Percentiles rank a stretch among this genome's conserved stretches.
Conservation (phyloP, 2,888 invertebrate species). For the Colostygia pectinataria region DNA sequence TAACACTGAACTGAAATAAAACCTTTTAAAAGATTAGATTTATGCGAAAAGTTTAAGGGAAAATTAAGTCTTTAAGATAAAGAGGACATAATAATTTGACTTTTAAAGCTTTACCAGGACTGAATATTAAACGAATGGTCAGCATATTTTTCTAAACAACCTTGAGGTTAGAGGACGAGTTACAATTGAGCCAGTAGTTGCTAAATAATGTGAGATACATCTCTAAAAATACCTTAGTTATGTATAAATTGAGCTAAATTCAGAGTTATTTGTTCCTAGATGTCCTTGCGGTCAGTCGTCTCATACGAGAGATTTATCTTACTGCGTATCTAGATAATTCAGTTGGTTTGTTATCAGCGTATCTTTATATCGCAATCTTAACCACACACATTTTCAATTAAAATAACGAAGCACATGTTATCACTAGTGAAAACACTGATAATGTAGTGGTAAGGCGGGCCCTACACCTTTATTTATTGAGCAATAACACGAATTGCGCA, state of each 20-base stretch:
- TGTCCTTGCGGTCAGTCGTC: conserved; percentile 5
- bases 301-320: conserved; percentile 5
- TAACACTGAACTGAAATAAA: conserved; percentile 45
- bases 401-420: conserved; percentile 6
- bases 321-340: neutral
- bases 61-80: conserved; percentile 35
- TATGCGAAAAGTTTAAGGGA: conserved; percentile 49
- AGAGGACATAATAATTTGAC: conserved; percentile 31
- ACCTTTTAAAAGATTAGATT: conserved; percentile 49
- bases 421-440: too few species aligned
- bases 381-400: conserved; percentile 6
- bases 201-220: too few species aligned
- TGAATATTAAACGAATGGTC: conserved; percentile 3
- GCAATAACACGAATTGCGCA: too few species aligned
- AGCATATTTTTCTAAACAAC: neutral
- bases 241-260: neutral
- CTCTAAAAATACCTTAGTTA: too few species aligned
- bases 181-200: neutral
- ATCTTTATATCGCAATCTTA: neutral
- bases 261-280: conserved; percentile 2
- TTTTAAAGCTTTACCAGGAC: conserved; percentile 23
- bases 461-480: too few species aligned
- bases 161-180: too few species aligned
- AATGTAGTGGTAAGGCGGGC: too few species aligned
- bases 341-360: neutral